Conservation (phyloP, 2,113 vertebrate genomes). For the Brachirus orientalis region DNA sequence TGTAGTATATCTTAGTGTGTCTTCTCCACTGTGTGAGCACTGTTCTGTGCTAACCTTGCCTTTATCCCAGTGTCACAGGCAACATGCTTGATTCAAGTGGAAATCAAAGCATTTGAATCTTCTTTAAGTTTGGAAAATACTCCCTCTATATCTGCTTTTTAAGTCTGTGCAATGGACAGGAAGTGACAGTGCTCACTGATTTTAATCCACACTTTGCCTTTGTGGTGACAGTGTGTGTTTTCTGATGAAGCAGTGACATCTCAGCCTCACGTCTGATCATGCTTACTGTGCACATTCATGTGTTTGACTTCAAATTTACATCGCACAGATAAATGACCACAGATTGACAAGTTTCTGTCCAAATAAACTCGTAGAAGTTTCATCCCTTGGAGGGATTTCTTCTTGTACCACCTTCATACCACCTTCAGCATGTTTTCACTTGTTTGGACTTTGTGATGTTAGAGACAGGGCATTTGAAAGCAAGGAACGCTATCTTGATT, state of each 20-base stretch:
- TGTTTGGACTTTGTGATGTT: too few species aligned
- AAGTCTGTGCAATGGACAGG: constrained; percentile 25
- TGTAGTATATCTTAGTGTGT: constrained; percentile 12
- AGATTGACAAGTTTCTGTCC: constrained; percentile 1
- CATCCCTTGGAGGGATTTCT: too few species aligned
- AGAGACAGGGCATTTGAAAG: too few species aligned
- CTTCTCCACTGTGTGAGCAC: constrained; percentile 11
- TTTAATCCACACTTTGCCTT: constrained; percentile 52
- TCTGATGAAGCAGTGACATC: too few species aligned
- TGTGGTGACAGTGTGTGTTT: constrained; percentile 48
- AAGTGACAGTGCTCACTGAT: constrained; percentile 39
- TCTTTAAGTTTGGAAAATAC: constrained; percentile 27
- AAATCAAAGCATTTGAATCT: constrained; percentile 32
- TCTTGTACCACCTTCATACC: too few species aligned
- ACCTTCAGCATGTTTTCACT: too few species aligned
- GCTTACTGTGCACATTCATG: background rate
- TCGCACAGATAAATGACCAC: constrained; percentile 9
- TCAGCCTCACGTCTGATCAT: constrained; percentile 22
- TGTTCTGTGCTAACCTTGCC: background rate
- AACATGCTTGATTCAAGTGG: constrained; percentile 42
- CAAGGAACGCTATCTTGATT: too few species aligned
- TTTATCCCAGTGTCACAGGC: constrained; percentile 36
- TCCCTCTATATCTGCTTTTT: constrained; percentile 29
- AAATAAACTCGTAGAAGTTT: too few species aligned
- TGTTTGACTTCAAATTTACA: background rate